Conservation (phyloP, 2,888 invertebrate genomes). For the Ypsolopha sequella region DNA sequence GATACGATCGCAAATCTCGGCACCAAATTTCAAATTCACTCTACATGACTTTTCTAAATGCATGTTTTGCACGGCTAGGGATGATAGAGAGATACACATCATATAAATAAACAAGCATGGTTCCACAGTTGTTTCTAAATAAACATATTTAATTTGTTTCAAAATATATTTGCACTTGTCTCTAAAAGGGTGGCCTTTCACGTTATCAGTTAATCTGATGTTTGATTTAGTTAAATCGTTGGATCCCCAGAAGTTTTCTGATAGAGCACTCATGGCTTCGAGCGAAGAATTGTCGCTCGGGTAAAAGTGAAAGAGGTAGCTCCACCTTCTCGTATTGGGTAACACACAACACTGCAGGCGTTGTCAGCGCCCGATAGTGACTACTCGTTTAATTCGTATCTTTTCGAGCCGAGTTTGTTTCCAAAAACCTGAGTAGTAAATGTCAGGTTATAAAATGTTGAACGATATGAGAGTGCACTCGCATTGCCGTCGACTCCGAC, state of each 20-base stretch:
- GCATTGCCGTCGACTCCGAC: slow-evolving; percentile 26
- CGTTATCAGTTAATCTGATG: slow-evolving; percentile 36
- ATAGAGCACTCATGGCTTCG: slow-evolving; percentile 34
- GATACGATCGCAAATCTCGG: slow-evolving; percentile 65
- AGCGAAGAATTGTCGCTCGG: neutral
- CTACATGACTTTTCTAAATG: slow-evolving; percentile 72
- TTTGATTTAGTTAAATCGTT: slow-evolving; percentile 49
- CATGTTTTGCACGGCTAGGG: slow-evolving; percentile 69
- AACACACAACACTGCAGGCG: slow-evolving; percentile 11
- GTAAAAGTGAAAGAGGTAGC: neutral
- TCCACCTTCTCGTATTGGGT: neutral
- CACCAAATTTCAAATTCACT: slow-evolving; percentile 61
- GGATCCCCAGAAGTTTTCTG: slow-evolving; percentile 32
- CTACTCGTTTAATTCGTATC: slow-evolving; percentile 44
- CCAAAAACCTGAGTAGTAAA: slow-evolving; percentile 59
- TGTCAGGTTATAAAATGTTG: slow-evolving; percentile 49
- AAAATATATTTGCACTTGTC: slow-evolving; percentile 40
- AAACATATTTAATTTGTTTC: slow-evolving; percentile 42
- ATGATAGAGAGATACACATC: slow-evolving; percentile 75
- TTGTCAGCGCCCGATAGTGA: slow-evolving; percentile 32
- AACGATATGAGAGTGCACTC: slow-evolving; percentile 46
- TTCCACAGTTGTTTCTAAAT: slow-evolving; percentile 71
- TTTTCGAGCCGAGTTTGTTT: slow-evolving; percentile 43
- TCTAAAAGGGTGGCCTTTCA: slow-evolving; percentile 28
- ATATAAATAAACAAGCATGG: slow-evolving; percentile 76